Conservation (phyloP, 2,797 vertebrate genomes). For the Mycteria americana region DNA sequence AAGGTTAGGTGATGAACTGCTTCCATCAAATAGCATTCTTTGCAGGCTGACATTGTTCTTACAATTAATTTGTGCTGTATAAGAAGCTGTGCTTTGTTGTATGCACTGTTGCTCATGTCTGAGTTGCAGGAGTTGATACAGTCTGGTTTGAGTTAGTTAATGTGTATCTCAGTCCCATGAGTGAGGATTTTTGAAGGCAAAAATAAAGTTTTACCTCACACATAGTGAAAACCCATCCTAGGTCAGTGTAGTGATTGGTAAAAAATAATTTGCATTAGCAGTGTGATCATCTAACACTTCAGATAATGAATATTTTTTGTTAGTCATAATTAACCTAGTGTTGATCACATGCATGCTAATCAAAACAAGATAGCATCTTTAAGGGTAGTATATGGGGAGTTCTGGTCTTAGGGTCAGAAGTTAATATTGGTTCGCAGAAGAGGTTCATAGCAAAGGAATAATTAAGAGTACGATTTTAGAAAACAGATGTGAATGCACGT, state of each 20-base stretch:
- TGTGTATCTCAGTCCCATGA: fast-evolving
- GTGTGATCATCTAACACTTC: fast-evolving
- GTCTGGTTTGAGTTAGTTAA: not conserved
- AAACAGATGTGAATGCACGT: fast-evolving
- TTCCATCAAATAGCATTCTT: not conserved
- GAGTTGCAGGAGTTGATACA: not conserved
- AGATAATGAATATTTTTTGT: not conserved
- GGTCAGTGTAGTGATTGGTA: not conserved
- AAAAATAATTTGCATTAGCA: not conserved
- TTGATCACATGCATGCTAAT: not conserved
- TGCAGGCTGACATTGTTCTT: not conserved
- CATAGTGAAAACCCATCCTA: not conserved
- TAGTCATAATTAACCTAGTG: not conserved
- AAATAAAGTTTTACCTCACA: fast-evolving
- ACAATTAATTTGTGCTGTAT: fast-evolving
- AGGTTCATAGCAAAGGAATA: not conserved
- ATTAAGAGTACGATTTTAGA: not conserved
- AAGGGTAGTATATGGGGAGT: not conserved
- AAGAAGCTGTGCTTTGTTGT: not conserved
- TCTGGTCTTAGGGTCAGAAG: not conserved
- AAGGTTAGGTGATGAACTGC: not conserved
- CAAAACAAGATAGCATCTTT: not conserved
- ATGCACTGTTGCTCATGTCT: fast-evolving
- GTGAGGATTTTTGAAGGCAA: not conserved
- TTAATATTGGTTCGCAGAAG: not conserved